Conservation (phyloP, 2,888 invertebrate genomes). For the Caenorhabditis parvicauda region DNA sequence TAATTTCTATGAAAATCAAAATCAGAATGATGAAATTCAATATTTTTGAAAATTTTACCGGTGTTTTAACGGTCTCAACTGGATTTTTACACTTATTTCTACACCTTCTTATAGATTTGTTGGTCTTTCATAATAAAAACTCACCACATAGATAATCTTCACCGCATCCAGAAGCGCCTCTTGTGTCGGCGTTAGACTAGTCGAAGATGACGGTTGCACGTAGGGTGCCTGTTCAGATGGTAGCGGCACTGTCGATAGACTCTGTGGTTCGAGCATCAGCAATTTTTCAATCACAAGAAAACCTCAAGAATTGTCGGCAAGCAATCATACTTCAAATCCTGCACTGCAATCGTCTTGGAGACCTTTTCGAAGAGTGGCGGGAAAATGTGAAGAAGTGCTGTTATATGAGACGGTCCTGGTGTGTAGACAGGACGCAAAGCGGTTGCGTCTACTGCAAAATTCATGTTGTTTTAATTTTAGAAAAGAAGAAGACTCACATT, state of each 20-base stretch:
- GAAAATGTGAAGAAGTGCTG: constrained; percentile 90
- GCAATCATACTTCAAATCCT: constrained; percentile 36
- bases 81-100: no score
- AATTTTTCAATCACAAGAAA: background rate
- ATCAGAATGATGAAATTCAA: no score
- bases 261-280: no score
- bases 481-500: background rate
- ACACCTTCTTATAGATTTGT: no score
- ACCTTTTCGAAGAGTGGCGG: constrained; percentile 76
- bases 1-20: no score
- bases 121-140: no score
- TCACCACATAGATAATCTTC: constrained; percentile 81
- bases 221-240: constrained; percentile 79
- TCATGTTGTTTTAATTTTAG: background rate
- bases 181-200: constrained; percentile 81
- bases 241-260: constrained; percentile 78
- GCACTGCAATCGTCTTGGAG: constrained; percentile 24
- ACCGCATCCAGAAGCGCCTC: constrained; percentile 82
- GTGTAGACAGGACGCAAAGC: constrained; percentile 69
- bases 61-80: no score
- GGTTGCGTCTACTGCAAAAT: no score
- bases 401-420: constrained; percentile 88
- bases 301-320: constrained; percentile 38
- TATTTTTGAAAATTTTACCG: no score
- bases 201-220: constrained; percentile 74